Evolutionary conservation across 2,797 vertebrate species (phyloP).

Genomic region (Alcedo atthis): DNA sequence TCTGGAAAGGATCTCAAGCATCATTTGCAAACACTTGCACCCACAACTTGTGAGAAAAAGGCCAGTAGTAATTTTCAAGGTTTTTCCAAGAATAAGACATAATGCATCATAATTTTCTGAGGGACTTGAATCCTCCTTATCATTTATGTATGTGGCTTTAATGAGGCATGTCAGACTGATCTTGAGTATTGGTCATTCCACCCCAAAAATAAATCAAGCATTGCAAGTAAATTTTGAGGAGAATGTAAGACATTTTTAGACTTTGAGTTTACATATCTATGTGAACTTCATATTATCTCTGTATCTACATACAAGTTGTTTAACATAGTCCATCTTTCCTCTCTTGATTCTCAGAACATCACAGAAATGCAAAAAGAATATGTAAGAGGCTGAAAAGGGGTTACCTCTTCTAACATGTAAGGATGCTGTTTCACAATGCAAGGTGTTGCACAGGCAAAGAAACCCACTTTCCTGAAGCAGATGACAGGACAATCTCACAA

Average conservation of each 20-base stretch:
- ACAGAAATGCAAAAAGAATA: neutral
- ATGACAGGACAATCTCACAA: neutral
- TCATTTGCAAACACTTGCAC: neutral
- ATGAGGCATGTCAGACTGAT: neutral
- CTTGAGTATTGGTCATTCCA: neutral
- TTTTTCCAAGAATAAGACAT: neutral
- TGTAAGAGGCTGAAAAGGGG: neutral
- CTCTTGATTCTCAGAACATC: neutral
- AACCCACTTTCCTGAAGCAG: neutral
- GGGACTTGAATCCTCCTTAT: neutral
- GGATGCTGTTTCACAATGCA: neutral
- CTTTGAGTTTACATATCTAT: neutral
- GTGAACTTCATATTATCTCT: neutral
- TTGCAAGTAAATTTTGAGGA: neutral
- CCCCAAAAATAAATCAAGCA: neutral
- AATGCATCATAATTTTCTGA: neutral
- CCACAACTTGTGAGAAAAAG: neutral
- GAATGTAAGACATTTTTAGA: neutral
- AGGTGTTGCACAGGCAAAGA: neutral
- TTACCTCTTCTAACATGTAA: neutral
- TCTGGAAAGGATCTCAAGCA: neutral
- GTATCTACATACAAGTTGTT: neutral
- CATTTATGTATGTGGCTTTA: neutral
- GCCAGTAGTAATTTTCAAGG: neutral
- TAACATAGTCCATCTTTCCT: neutral